Evolutionary conservation across 1,140 invertebrate species (phyloP).

Genomic region (Polyergus mexicanus): DNA sequence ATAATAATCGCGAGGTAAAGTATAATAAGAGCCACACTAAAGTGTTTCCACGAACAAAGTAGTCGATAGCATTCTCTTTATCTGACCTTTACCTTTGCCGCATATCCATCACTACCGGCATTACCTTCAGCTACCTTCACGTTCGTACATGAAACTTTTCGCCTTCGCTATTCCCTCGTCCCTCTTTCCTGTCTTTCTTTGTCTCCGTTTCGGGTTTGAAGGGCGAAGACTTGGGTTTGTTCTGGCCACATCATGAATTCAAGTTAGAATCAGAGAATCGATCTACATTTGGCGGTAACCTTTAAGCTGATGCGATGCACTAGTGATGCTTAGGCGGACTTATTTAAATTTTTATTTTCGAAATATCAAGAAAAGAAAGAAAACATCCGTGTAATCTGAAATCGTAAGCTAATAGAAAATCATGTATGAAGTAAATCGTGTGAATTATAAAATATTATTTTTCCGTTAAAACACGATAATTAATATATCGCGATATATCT

Average conservation of each 20-base stretch:
- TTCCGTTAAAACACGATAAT: neutral
- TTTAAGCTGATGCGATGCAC: slow-evolving; percentile 54
- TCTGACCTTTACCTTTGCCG: slow-evolving; percentile 80
- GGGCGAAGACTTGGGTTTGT: slow-evolving; percentile 52
- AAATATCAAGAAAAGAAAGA: neutral
- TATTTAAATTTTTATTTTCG: neutral
- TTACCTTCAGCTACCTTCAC: slow-evolving; percentile 24
- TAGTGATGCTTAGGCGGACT: slow-evolving; percentile 3
- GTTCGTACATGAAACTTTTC: slow-evolving; percentile 24
- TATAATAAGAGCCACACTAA: slow-evolving; percentile 61
- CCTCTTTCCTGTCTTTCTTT: slow-evolving; percentile 10
- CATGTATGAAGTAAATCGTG: neutral
- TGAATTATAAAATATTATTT: neutral
- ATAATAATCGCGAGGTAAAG: slow-evolving; percentile 48
- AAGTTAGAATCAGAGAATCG: slow-evolving; percentile 75
- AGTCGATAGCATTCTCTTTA: slow-evolving; percentile 71
- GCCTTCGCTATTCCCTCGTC: slow-evolving; percentile 36
- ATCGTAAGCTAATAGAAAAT: neutral
- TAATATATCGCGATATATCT: neutral
- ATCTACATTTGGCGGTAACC: slow-evolving; percentile 73
- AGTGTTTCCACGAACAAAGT: slow-evolving; percentile 69
- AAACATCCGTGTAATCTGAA: too few relatives aligned
- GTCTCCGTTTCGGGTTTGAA: slow-evolving; percentile 36
- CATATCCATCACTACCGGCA: slow-evolving; percentile 56
- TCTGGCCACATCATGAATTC: slow-evolving; percentile 61